Conservation (phyloP, 2,888 invertebrate genomes). For the Apamea sordens region DNA sequence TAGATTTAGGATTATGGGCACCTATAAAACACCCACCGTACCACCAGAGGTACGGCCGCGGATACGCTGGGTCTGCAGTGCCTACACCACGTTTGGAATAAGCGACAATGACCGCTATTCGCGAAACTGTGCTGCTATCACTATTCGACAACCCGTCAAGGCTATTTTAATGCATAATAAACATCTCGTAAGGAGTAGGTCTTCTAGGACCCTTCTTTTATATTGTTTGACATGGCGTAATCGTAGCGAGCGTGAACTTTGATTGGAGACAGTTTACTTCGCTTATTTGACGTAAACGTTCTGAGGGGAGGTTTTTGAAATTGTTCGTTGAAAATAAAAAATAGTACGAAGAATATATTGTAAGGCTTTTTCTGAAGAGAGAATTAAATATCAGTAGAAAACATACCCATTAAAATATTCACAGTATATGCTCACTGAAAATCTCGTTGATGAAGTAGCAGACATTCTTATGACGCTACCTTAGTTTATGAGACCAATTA, state of each 20-base stretch:
- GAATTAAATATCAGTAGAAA: neutral
- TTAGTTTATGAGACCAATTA: neutral
- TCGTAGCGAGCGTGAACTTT: constrained; percentile 27
- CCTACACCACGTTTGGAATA: no score
- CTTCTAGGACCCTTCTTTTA: constrained; percentile 15
- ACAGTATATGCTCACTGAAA: no score
- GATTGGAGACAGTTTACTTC: constrained; percentile 51
- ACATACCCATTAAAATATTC: neutral
- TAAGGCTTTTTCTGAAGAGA: neutral
- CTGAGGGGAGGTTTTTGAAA: neutral
- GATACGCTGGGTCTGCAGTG: no score
- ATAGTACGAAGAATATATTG: neutral
- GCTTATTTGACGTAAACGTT: constrained; percentile 35
- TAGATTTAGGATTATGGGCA: no score
- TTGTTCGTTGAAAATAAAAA: constrained; percentile 4
- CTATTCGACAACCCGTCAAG: neutral
- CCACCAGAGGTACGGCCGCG: no score
- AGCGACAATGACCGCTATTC: no score
- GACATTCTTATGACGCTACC: neutral
- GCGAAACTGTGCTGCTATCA: no score
- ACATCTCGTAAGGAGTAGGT: neutral
- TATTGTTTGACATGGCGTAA: constrained; percentile 1
- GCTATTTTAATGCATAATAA: neutral
- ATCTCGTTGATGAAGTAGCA: neutral
- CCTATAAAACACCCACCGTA: no score